Percentiles rank a stretch among this genome's conserved stretches.
Conservation (phyloP, 2,888 invertebrate species). For the Leistus spinibarbis region DNA sequence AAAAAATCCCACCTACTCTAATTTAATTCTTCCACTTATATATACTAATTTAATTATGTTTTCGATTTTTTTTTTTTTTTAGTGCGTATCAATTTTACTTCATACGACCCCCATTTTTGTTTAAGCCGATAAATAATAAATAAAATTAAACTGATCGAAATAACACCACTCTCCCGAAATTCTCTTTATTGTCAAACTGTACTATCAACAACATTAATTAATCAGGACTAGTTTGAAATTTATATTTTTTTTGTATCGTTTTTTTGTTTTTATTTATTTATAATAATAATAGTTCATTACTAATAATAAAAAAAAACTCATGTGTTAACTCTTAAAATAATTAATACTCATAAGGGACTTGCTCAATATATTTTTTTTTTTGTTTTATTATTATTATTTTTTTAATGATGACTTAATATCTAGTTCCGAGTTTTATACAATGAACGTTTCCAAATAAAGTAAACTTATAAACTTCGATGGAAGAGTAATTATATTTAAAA, state of each 20-base stretch:
- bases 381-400: slow-evolving; percentile 49
- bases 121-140: not conserved
- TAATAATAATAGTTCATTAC: slow-evolving; percentile 55
- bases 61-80: not conserved
- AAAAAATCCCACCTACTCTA: not conserved
- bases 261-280: slow-evolving; percentile 56
- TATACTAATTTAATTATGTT: no score
- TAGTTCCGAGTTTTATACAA: slow-evolving; percentile 46
- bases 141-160: slow-evolving; percentile 31
- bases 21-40: no score
- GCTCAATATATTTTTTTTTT: slow-evolving; percentile 55
- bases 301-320: slow-evolving; percentile 57
- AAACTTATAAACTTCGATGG: slow-evolving; percentile 43
- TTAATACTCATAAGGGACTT: slow-evolving; percentile 54
- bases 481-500: slow-evolving; percentile 41
- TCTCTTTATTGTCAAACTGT: slow-evolving; percentile 59
- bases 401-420: slow-evolving; percentile 51
- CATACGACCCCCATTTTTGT: not conserved
- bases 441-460: slow-evolving; percentile 55
- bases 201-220: slow-evolving; percentile 59
- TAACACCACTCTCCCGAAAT: slow-evolving; percentile 55
- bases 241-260: slow-evolving; percentile 59
- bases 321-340: slow-evolving; percentile 51
- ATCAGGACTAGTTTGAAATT: slow-evolving; percentile 59
- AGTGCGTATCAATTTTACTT: not conserved